phyloP scores from a whole-genome alignment of 2,797 vertebrate genomes.

The Labeo calbasu region DNA sequence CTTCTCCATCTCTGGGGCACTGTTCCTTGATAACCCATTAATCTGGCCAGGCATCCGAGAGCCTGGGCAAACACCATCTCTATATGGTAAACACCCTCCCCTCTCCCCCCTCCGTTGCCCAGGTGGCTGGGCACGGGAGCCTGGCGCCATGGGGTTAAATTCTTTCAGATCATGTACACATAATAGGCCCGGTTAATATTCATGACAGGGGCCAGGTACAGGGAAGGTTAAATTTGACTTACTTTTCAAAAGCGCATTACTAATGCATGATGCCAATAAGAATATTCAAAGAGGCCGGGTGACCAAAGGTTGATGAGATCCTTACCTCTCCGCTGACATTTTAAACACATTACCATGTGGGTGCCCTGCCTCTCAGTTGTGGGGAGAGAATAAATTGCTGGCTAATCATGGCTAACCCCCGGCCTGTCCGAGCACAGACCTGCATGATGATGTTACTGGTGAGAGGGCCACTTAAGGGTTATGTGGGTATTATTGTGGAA shows the following conservation, averaged over 20 bases:
- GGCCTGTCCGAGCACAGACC: constrained; percentile 53
- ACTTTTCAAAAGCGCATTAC: constrained; percentile 85
- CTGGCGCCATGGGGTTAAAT: constrained; percentile 74
- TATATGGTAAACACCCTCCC: constrained; percentile 76
- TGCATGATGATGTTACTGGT: constrained; percentile 76
- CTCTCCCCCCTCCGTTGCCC: constrained; percentile 37
- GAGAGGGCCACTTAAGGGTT: constrained; percentile 57
- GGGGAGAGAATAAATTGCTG: constrained; percentile 77
- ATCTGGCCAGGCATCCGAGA: constrained; percentile 67
- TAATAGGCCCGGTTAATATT: constrained; percentile 87
- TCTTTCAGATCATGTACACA: constrained; percentile 87
- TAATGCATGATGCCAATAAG: constrained; percentile 86
- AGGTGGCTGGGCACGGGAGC: constrained; percentile 51
- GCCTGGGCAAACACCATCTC: constrained; percentile 79
- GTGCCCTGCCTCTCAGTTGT: constrained; percentile 72
- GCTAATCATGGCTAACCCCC: constrained; percentile 75
- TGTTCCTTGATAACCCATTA: constrained; percentile 75
- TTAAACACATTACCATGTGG: constrained; percentile 86
- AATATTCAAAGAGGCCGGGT: constrained; percentile 85
- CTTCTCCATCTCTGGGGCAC: constrained; percentile 56
- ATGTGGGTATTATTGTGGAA: constrained; percentile 34
- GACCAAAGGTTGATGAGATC: constrained; percentile 86
- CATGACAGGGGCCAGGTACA: constrained; percentile 82
- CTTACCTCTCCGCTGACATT: constrained; percentile 85
- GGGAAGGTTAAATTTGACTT: constrained; percentile 88